Evolutionary conservation across 2,888 invertebrate genomes (phyloP).

Genomic region (Magallana nippona): DNA sequence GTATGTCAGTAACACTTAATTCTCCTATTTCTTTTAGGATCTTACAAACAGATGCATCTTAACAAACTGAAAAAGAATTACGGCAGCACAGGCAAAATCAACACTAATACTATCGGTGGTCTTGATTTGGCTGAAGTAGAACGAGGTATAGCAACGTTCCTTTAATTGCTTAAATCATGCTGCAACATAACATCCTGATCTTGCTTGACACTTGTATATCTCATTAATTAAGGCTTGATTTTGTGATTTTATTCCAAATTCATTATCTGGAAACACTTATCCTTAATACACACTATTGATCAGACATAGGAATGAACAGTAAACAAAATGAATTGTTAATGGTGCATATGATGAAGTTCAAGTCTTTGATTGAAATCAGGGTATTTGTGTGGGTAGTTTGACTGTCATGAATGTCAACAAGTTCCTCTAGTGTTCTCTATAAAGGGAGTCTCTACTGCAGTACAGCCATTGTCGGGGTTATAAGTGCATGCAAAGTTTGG

Average conservation of each 20-base stretch:
- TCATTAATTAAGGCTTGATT: too few species aligned
- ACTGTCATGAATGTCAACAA: background rate
- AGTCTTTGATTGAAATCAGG: background rate
- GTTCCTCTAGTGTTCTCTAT: background rate
- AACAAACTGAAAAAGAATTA: constrained; percentile 64
- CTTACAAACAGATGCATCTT: constrained; percentile 70
- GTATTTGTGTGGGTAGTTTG: background rate
- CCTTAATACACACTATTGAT: background rate
- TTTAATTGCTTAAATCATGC: background rate
- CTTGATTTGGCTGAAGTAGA: constrained; percentile 63
- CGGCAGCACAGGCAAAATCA: constrained; percentile 53
- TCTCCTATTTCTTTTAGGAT: constrained; percentile 52
- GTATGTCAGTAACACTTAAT: background rate
- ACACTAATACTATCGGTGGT: constrained; percentile 55
- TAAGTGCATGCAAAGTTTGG: background rate
- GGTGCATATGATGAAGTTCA: background rate
- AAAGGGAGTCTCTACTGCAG: background rate
- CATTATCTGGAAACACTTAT: background rate
- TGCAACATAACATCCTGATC: background rate
- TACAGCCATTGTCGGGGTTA: background rate
- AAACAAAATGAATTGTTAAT: background rate
- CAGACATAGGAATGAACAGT: background rate
- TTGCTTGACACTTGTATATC: too few species aligned
- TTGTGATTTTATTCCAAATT: too few species aligned
- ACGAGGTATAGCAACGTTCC: constrained; percentile 52